Percentiles rank a stretch among this genome's conserved stretches.
Evolutionary conservation across 2,888 invertebrate genomes (phyloP).

Genomic region (Lasioglossum pauxillum): DNA sequence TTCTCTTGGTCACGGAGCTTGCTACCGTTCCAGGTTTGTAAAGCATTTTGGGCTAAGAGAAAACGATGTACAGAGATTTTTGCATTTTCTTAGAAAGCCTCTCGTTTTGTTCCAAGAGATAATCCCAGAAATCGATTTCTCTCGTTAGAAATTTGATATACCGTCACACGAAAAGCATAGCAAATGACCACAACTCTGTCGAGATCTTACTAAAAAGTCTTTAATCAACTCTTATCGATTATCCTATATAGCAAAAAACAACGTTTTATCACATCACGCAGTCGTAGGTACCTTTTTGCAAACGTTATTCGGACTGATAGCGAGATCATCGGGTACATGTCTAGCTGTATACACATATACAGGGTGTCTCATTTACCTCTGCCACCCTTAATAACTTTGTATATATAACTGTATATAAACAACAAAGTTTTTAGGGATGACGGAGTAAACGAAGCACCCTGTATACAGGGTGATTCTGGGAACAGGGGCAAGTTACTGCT

Average conservation of each 20-base stretch:
- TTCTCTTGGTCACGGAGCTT: neutral
- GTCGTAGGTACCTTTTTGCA: constrained; percentile 70
- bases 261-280: constrained; percentile 78
- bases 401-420: too few relatives aligned
- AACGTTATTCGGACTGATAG: constrained; percentile 66
- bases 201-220: constrained; percentile 73
- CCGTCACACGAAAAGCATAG: constrained; percentile 15
- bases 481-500: too few relatives aligned
- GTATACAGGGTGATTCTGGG: neutral
- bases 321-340: constrained; percentile 57
- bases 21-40: neutral
- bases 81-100: neutral
- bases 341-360: neutral
- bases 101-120: neutral
- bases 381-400: too few relatives aligned
- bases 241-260: constrained; percentile 72
- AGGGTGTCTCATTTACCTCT: neutral
- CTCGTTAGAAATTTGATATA: neutral
- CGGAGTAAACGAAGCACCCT: neutral
- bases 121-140: neutral
- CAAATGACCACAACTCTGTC: constrained; percentile 65
- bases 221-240: constrained; percentile 71
- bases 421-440: too few relatives aligned
- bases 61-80: constrained; percentile 3
- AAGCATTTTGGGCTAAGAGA: neutral